Base-by-base conservation (phyloP, 2,888 invertebrate species). In the Pasiphila rectangulata region DNA sequence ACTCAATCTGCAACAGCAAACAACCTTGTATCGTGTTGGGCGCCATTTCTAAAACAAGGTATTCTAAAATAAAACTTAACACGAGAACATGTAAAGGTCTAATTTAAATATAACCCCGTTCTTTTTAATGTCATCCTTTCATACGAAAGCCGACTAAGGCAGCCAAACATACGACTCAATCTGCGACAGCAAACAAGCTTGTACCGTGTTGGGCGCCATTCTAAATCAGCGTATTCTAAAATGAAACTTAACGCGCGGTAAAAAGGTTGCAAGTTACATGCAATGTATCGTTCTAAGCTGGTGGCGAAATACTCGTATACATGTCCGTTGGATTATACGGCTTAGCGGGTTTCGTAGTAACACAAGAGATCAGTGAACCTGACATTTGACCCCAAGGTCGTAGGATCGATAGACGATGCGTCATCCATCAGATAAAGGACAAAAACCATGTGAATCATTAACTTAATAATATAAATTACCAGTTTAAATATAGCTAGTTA, bases 151-250 rank as follows among this genome's bases (percentile, higher is more conserved):
- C 13, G 9, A 39, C 45, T 16, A 7, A 34, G 15, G 7, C 4
- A 4, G n/a, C 12, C n/a, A 10, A 19, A 10, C 24, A 16, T 34
- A 45, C 13, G 34, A 9, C 34, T 45, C 39, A 45, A 7, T 34
- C 38, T 39, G 10, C 16, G 19, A 24, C 10, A 3, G 30, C 21
- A 17, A 17, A 10, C 37, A 2, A 13, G 13, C 7, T 6, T 3
- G 23, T 5, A 40, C 32, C 43, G 15, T 2, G 43, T 36, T 21
- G 38, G 21, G n/a, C 43, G 36, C 35, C 13, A 43, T 24, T 36
- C 15, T 13, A 23, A 17, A 19, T 9, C 36, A 20, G 20, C 16
- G n/a, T 36, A 2, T 23, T 9, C 12, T 27, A n/a, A 0, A 16
- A 36, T 16, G 15, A 38, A 23, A 7, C 23, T 4, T 24, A 2